Percentiles rank a stretch among this genome's conserved stretches.
These are phyloP conservation scores for Platypus cylindrus DNA, from an alignment of 2,888 invertebrate species.

Conservation along the genomic window DNA sequence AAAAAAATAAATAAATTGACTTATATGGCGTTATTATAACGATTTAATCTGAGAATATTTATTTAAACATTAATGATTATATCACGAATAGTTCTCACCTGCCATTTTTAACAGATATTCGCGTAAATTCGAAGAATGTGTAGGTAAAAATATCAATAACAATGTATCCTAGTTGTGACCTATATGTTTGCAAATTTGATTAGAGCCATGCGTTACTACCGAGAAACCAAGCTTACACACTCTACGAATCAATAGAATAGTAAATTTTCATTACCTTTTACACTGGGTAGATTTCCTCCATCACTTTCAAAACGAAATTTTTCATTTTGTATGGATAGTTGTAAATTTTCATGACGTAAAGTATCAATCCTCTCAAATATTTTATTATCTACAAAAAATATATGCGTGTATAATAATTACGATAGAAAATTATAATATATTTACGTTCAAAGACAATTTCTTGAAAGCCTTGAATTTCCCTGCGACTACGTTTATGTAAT, in stretches of 20 bases:
- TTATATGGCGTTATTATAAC: too few relatives aligned
- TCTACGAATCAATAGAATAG: too few relatives aligned
- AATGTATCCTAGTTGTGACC: too few relatives aligned
- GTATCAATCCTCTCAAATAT: conserved; percentile 73
- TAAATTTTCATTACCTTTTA: conserved; percentile 13
- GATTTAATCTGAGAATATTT: too few relatives aligned
- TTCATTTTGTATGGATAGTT: conserved; percentile 75
- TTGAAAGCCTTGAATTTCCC: conserved; percentile 61
- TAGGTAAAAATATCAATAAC: too few relatives aligned
- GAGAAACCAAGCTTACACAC: too few relatives aligned
- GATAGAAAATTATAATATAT: not conserved
- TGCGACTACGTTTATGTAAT: conserved; percentile 60
- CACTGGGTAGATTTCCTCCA: conserved; percentile 22
- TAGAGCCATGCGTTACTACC: not conserved
- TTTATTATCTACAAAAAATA: conserved; percentile 53
- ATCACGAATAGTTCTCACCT: too few relatives aligned
- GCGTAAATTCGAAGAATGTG: too few relatives aligned
- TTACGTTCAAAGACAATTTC: conserved; percentile 69
- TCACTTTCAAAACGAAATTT: conserved; percentile 52
- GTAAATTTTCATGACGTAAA: conserved; percentile 70
- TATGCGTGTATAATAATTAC: not conserved
- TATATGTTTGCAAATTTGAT: too few relatives aligned
- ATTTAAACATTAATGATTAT: too few relatives aligned
- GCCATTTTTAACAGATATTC: too few relatives aligned
- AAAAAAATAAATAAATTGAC: too few relatives aligned